Base-by-base conservation (phyloP, 2,797 vertebrate genomes). In the Tympanoctomys barrerae region DNA sequence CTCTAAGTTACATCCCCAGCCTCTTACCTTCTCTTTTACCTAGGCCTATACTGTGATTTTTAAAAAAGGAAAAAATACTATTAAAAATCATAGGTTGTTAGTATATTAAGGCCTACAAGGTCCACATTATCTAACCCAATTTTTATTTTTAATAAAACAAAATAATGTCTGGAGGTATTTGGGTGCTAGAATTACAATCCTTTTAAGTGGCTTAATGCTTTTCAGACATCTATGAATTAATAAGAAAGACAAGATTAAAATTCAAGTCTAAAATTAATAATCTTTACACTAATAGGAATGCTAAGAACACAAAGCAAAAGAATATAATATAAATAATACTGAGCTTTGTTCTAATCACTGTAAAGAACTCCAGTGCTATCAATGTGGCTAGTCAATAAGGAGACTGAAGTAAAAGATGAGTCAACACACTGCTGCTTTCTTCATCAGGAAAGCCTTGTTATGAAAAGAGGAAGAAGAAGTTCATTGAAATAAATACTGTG, bases 201-300 rank as follows among this genome's bases (percentile, higher is more conserved):
- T 46, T 75, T 46, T 28, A 46, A 46, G 16, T 75, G 42, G 42
- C 46, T 75, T 75, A 75, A 75, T 75, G 39, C 24, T 75, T 75
- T 75, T 28, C 13, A 6, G 73, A 46, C 73, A 8, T 85, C 68
- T 75, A 49, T 59, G 5, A 94, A 87, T 49, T 6, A 86, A 26
- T 62, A 81, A 83, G 21, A 78, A 84, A 64, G 26, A 66, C 11
- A 94, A 77, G 26, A 83, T 83, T 71, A 91, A 52, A 88, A 86
- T 87, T 52, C 59, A 93, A 75, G 33, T 87, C 46, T 33, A 94
- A 96, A 97, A 80, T 73, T 39, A 89, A 79, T 49, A 70, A 61
- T 80, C 52, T 92, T 95, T 95, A 78, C 61, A 87, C 28, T 10
- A 70, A 79, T 2, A 90, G 36, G 3, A 84, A 85, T 87, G 0